Conservation (phyloP, 2,797 vertebrate genomes). For the Eulemur mongoz region DNA sequence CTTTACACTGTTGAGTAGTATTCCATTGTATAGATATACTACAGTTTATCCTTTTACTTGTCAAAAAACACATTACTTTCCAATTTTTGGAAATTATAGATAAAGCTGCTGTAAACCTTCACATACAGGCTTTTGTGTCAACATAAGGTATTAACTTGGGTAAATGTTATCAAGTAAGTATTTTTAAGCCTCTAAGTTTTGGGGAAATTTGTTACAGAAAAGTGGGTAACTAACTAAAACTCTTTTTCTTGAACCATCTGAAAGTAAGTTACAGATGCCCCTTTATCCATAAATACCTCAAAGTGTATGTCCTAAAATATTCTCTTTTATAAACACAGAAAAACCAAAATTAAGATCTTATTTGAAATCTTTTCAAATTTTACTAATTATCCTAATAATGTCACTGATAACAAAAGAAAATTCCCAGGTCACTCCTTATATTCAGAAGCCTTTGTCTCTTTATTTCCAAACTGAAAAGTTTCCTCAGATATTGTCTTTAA, state of each 20-base stretch:
- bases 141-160: background rate
- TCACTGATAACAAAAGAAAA: background rate
- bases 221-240: background rate
- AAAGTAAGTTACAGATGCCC: background rate
- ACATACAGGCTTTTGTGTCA: background rate
- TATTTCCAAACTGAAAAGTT: background rate
- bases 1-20: background rate
- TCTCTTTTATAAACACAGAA: background rate
- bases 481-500: background rate
- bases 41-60: background rate
- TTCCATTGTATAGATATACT: background rate
- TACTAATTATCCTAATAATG: background rate
- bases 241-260: background rate
- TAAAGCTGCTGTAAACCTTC: background rate
- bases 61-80: background rate
- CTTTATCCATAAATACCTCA: background rate
- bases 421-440: background rate
- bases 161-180: constrained; percentile 6
- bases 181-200: background rate
- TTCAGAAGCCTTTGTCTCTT: background rate
- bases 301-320: background rate
- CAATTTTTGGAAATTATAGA: too few relatives aligned
- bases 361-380: background rate
- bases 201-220: background rate
- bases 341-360: background rate